Percentiles rank a stretch among this genome's conserved stretches.
These are phyloP conservation scores for Mythimna vitellina DNA, from an alignment of 2,888 invertebrate species.

Conservation along the genomic window DNA sequence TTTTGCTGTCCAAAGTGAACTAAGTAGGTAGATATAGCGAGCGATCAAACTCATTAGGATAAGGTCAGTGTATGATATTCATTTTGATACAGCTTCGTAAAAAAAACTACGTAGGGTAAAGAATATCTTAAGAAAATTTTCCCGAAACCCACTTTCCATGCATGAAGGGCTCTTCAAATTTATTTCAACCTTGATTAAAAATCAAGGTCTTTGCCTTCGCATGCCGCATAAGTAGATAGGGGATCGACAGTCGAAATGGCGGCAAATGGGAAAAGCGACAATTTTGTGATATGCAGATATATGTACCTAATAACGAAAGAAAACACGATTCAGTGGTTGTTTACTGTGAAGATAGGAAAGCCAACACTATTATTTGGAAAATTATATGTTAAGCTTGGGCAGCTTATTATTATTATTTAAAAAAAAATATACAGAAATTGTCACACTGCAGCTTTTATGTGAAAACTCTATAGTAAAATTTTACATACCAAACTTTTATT, in stretches of 20 bases:
- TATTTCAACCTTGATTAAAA: constrained; percentile 31
- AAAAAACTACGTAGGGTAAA: background rate
- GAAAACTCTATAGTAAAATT: background rate
- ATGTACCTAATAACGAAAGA: too few species aligned
- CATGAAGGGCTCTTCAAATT: constrained; percentile 21
- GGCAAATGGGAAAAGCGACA: constrained; percentile 38
- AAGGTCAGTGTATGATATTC: background rate
- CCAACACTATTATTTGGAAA: background rate
- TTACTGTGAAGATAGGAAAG: background rate
- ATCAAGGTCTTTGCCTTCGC: constrained; percentile 22
- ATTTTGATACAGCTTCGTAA: background rate
- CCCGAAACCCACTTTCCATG: background rate
- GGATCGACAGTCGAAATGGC: constrained; percentile 23
- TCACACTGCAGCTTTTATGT: too few species aligned
- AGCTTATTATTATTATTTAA: too few species aligned
- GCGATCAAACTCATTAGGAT: background rate
- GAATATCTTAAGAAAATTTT: constrained; percentile 1
- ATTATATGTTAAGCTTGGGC: too few species aligned
- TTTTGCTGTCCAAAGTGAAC: too few species aligned
- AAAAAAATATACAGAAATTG: too few species aligned
- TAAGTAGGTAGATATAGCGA: background rate
- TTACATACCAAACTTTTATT: constrained; percentile 2
- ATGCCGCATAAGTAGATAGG: constrained; percentile 21
- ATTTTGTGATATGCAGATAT: constrained; percentile 13
- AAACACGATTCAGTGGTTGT: background rate